Evolutionary conservation across 2,113 vertebrate genomes (phyloP), one percentile per base, ranked within the genome.

Genomic region (Mustela lutreola): DNA sequence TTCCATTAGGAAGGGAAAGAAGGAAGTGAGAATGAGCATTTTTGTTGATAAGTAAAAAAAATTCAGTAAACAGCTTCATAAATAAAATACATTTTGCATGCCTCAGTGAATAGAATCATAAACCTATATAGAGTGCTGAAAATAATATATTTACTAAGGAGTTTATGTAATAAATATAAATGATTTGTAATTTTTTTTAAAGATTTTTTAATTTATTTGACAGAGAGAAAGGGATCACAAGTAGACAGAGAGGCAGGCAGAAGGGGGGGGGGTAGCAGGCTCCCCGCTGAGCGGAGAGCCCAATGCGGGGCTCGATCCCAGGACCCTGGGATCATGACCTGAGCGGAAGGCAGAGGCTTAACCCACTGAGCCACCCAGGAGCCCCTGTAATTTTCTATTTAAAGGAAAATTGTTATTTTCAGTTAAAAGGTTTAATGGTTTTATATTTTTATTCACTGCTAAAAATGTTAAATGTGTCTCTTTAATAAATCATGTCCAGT

Each of bases 1-100:
- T 73, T 56, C 19, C 26, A 36, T 4, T 78, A 26, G 50, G 4
- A 84, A 89, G 22, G 56, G 19, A 79, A 79, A 93, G 21, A 63
- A 91, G 26, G 12, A 73, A 10, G 14, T 50, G 58, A 94, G 28
- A 75, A 36, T 31, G 26, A 12, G 53, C 1, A 39, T 94, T 83
- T 48, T 88, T 53, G 24, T 7, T 79, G 65, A 48, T 42, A n/a
- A 39, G n/a, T 90, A 63, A 81, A 95, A 78, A 95, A 95, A 67
- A 53, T 80, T 85, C 16, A 60, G 28, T 78, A 53, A 62, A 16
- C 36, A 22, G 48, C 53, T 56, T 78, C n/a, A 39, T 63, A 56
- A n/a, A 11, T 39, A 80, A 36, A 93, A 53, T 90, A 53, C 1
- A 78, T 71, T 86, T 96, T 86, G 18, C 7, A 11, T 92, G 63